Conservation (phyloP, 2,888 invertebrate genomes). For the Apantesis nais region DNA sequence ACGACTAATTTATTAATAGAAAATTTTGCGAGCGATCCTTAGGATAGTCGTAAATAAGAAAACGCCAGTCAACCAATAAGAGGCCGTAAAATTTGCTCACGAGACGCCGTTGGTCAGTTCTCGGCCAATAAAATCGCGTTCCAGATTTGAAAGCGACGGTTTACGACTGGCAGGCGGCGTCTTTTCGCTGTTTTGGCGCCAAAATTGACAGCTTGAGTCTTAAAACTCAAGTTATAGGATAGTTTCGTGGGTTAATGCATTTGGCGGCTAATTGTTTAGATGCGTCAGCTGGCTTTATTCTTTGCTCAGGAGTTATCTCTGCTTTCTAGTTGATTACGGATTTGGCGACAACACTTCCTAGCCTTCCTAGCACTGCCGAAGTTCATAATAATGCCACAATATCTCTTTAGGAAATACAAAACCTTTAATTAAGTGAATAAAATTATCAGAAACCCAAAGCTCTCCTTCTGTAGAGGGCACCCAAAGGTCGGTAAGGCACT, state of each 20-base stretch:
- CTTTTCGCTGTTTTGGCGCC: slow-evolving; percentile 83
- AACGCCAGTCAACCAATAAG: slow-evolving; percentile 77
- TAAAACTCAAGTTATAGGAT: slow-evolving; percentile 54
- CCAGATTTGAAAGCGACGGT: slow-evolving; percentile 82
- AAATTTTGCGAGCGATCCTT: slow-evolving; percentile 82
- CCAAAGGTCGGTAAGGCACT: too few relatives aligned
- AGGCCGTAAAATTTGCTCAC: slow-evolving; percentile 76
- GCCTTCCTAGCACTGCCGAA: background rate
- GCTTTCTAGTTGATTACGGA: background rate
- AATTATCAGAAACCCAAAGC: too few relatives aligned
- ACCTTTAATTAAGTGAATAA: too few relatives aligned
- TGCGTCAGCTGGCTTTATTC: slow-evolving; percentile 24
- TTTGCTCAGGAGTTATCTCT: background rate
- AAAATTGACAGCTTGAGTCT: slow-evolving; percentile 73
- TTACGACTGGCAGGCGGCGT: slow-evolving; percentile 80
- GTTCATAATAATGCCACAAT: background rate
- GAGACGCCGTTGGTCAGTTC: slow-evolving; percentile 73
- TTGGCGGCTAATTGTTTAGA: slow-evolving; percentile 49
- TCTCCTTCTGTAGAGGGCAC: background rate
- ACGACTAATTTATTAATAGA: slow-evolving; percentile 85
- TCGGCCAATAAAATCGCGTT: slow-evolving; percentile 73
- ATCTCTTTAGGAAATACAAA: background rate
- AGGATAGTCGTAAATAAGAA: slow-evolving; percentile 81
- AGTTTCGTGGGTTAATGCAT: slow-evolving; percentile 36
- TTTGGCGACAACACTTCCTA: background rate